phyloP scores from a whole-genome alignment of 2,888 invertebrate genomes.

The Eupithecia vulgata region DNA sequence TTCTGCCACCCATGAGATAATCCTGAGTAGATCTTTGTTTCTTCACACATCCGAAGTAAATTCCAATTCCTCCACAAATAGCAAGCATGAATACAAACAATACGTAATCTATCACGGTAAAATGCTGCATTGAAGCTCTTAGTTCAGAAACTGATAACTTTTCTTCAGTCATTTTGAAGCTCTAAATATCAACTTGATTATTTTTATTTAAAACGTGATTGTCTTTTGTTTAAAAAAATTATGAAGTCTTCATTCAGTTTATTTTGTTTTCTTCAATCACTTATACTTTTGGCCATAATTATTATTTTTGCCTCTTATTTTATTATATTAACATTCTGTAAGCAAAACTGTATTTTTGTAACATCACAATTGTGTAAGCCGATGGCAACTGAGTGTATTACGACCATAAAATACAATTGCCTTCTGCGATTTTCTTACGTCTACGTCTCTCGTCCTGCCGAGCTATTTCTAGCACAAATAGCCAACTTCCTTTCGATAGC shows the following conservation, averaged over 20 bases:
- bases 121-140: conserved; percentile 68
- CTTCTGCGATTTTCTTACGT: conserved; percentile 63
- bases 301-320: neutral
- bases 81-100: conserved; percentile 88
- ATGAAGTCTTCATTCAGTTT: neutral
- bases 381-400: conserved; percentile 43
- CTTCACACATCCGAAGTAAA: conserved; percentile 90
- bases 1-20: conserved; percentile 91
- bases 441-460: conserved; percentile 42
- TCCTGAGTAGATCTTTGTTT: conserved; percentile 85
- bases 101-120: conserved; percentile 86
- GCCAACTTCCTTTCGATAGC: conserved; percentile 56
- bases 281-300: neutral
- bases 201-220: neutral
- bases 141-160: conserved; percentile 59
- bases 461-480: conserved; percentile 67
- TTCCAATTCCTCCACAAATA: conserved; percentile 88
- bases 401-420: conserved; percentile 69
- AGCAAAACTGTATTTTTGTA: neutral
- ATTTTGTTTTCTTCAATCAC: neutral
- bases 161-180: conserved; percentile 50
- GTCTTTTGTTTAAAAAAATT: neutral
- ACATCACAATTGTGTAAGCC: conserved; percentile 34
- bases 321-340: neutral
- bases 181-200: neutral